Evolutionary conservation across 1,140 invertebrate species (phyloP), one percentile per base, ranked within the genome.

Genomic region (Drosophila aff.): DNA sequence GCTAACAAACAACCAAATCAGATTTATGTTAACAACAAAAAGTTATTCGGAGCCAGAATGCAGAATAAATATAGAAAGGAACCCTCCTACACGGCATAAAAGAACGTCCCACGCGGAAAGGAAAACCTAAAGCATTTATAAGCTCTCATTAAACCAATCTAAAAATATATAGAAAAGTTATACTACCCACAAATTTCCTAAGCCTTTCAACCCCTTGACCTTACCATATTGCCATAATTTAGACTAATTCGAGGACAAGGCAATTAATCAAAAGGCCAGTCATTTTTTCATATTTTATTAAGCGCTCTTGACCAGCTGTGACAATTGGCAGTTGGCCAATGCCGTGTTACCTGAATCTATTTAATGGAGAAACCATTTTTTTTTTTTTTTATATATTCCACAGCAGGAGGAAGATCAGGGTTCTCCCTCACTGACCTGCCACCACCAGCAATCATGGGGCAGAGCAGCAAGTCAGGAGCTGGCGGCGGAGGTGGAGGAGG

Each of bases 341-440:
- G 21, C n/a, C 26, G 33, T 83, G 81, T 59, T 46, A 49, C 33
- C 52, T 59, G 47, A 33, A 58, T n/a, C 23, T 47, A 46, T 52
- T 33, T 79, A 52, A 44, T 36, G 6, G 13, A 26, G 33, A 2
- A 52, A 52, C 23, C 2, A n/a, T n/a, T 31, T 31, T 9, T 44
- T 72, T 9, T 44, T 72, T 57, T n/a, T 36, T 63, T 47, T 43
- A 18, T 43, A 15, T 43, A 40, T 59, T 66, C 9, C 8, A 46
- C 76, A 92, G 91, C 74, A 78, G 84, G 90, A 91, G 74, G 76
- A 92, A 65, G 86, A 91, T 81, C 91, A 28, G 58, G 81, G 31
- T 82, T 81, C 53, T 16, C 72, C 57, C 74, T 60, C 55, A 77
- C 84, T 61, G 80, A 82, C 61, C 59, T 59, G 43, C 40, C 68